Conservation (phyloP, 2,888 invertebrate genomes). For the Exocentrus adspersus region DNA sequence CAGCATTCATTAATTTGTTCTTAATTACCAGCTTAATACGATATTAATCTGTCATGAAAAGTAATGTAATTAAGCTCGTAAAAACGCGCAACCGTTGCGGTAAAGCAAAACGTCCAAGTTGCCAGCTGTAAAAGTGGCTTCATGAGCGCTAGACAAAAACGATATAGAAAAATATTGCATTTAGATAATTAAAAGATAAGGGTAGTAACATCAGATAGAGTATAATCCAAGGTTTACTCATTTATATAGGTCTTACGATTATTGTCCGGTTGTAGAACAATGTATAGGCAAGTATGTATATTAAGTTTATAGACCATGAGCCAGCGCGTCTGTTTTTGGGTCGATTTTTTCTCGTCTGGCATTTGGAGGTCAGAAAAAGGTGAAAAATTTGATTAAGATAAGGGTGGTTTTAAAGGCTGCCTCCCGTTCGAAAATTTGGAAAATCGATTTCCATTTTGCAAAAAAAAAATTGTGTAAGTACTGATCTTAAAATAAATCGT, state of each 20-base stretch:
- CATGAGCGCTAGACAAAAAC: slow-evolving; percentile 2
- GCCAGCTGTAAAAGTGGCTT: not conserved
- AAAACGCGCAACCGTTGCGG: slow-evolving; percentile 7
- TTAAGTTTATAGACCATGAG: too few relatives aligned
- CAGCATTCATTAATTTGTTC: slow-evolving; percentile 3
- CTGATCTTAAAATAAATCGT: too few relatives aligned
- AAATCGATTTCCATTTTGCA: too few relatives aligned
- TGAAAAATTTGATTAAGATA: too few relatives aligned
- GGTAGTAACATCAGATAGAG: not conserved
- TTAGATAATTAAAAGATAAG: slow-evolving; percentile 3
- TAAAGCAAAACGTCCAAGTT: slow-evolving; percentile 8
- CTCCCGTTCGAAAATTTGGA: too few relatives aligned
- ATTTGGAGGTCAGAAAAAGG: too few relatives aligned
- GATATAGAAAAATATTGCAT: not conserved
- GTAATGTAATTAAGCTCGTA: slow-evolving; percentile 16
- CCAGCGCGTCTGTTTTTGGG: too few relatives aligned
- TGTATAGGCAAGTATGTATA: too few relatives aligned
- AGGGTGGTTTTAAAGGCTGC: too few relatives aligned
- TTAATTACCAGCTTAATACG: slow-evolving; percentile 11
- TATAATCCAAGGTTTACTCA: not conserved
- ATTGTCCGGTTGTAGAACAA: not conserved
- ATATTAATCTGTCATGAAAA: slow-evolving; percentile 21
- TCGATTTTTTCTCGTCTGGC: too few relatives aligned
- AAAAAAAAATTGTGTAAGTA: too few relatives aligned
- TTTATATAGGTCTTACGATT: too few relatives aligned